Conservation (phyloP, 2,113 vertebrate species). For the Acrocephalus arundinaceus region DNA sequence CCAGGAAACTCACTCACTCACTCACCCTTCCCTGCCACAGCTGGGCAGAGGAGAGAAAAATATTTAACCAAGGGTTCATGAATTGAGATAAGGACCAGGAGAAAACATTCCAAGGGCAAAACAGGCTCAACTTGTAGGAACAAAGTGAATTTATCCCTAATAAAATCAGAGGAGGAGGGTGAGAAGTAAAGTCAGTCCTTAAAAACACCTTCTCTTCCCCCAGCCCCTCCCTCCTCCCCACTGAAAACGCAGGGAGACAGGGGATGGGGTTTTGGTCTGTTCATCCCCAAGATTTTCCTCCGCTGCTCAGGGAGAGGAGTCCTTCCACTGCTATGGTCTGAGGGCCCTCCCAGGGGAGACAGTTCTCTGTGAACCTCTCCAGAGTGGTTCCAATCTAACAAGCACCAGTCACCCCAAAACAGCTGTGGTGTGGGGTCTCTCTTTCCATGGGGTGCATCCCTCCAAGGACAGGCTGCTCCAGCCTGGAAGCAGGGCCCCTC, state of each 20-base stretch:
- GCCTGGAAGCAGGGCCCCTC: too few species aligned
- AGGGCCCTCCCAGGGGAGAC: background rate
- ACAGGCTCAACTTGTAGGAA: background rate
- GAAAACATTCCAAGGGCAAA: background rate
- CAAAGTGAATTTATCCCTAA: background rate
- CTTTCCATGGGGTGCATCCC: too few species aligned
- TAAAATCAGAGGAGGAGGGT: background rate
- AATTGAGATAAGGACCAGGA: background rate
- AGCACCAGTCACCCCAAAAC: background rate
- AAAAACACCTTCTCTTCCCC: background rate
- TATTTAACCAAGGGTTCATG: background rate
- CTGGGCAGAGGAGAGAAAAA: background rate
- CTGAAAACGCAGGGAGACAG: rapidly evolving
- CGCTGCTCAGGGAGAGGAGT: rapidly evolving
- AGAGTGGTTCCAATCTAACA: rapidly evolving
- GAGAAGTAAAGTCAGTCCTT: background rate
- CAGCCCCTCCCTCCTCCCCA: rapidly evolving
- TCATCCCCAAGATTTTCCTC: background rate
- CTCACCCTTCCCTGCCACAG: background rate
- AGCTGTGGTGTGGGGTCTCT: background rate
- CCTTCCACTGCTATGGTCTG: background rate
- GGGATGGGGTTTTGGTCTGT: rapidly evolving
- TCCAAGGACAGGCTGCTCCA: too few species aligned
- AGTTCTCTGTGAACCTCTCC: rapidly evolving
- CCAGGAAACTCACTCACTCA: background rate